These are phyloP conservation scores for Cosmia pyralina DNA, from an alignment of 2,888 invertebrate genomes.

Conservation along the genomic window DNA sequence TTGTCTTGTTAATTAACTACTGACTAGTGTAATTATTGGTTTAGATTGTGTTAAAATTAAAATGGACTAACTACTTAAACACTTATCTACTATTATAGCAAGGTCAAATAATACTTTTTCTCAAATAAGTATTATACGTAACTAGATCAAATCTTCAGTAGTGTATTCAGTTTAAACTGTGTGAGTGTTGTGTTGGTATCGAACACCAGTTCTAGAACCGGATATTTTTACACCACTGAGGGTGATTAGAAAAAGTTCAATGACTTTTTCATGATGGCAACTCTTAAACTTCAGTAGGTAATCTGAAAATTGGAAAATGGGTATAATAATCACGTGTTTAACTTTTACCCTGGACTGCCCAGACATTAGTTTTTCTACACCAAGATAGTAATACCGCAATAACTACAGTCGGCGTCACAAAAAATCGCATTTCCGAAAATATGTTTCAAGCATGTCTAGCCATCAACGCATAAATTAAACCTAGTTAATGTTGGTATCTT, in stretches of 20 bases:
- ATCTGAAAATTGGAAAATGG: slow-evolving; percentile 60
- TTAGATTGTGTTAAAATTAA: slow-evolving; percentile 42
- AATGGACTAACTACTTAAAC: slow-evolving; percentile 51
- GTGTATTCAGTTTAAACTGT: slow-evolving; percentile 34
- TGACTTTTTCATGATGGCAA: slow-evolving; percentile 40
- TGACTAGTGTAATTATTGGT: slow-evolving; percentile 16
- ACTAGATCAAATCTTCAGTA: slow-evolving; percentile 28
- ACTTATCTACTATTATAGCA: slow-evolving; percentile 38
- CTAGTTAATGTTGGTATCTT: too few relatives aligned
- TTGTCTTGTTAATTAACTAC: slow-evolving; percentile 35
- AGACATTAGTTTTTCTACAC: not conserved
- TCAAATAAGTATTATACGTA: slow-evolving; percentile 24
- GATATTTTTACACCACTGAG: slow-evolving; percentile 29
- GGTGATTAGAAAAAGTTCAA: slow-evolving; percentile 21
- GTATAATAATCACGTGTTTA: slow-evolving; percentile 27
- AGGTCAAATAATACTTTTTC: slow-evolving; percentile 38
- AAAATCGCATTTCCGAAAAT: not conserved
- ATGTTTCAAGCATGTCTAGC: too few relatives aligned
- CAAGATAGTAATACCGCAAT: not conserved
- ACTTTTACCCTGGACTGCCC: not conserved
- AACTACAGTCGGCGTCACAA: not conserved
- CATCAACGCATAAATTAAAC: too few relatives aligned
- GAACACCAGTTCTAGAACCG: slow-evolving; percentile 35
- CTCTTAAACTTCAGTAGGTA: slow-evolving; percentile 34
- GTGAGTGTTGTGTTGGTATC: slow-evolving; percentile 43